Conservation (phyloP, 2,797 vertebrate genomes). For the Pseudochaenichthys georgianus region DNA sequence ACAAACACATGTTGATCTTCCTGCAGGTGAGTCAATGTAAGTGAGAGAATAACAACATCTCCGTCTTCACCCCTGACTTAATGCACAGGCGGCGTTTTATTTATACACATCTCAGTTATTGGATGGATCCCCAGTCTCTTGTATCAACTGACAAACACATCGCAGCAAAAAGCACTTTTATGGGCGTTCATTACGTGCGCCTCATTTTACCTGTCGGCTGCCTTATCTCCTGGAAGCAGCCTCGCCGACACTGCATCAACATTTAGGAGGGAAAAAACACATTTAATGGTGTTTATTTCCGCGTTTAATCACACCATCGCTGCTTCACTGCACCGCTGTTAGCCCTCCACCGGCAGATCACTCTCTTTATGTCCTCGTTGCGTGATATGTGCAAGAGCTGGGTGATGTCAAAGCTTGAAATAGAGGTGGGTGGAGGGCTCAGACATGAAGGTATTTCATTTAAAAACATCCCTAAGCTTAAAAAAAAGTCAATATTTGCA, state of each 20-base stretch:
- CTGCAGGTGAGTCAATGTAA: slow-evolving; percentile 15
- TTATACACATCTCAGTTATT: slow-evolving; percentile 31
- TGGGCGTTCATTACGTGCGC: slow-evolving; percentile 64
- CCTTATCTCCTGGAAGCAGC: slow-evolving; percentile 73
- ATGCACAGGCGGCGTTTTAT: slow-evolving; percentile 45
- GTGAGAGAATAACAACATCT: slow-evolving; percentile 25
- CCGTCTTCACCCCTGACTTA: slow-evolving; percentile 32
- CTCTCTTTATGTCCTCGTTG: slow-evolving; percentile 37
- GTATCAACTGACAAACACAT: slow-evolving; percentile 54
- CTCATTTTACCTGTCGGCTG: slow-evolving; percentile 73
- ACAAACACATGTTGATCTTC: not conserved
- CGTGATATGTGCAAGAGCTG: slow-evolving; percentile 1
- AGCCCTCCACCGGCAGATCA: slow-evolving; percentile 58
- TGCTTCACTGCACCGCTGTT: slow-evolving; percentile 23
- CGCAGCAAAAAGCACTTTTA: slow-evolving; percentile 61
- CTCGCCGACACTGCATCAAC: slow-evolving; percentile 71
- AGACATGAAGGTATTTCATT: no score
- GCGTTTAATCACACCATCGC: slow-evolving; percentile 72
- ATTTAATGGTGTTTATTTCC: slow-evolving; percentile 74
- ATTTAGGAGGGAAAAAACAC: slow-evolving; percentile 50
- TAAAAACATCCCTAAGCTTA: no score
- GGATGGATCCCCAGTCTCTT: slow-evolving; percentile 49
- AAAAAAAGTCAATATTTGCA: no score
- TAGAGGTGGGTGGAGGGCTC: no score
- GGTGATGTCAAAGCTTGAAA: no score